phyloP scores from a whole-genome alignment of 2,797 vertebrate genomes.

The Catamblyrhynchus diadema region DNA sequence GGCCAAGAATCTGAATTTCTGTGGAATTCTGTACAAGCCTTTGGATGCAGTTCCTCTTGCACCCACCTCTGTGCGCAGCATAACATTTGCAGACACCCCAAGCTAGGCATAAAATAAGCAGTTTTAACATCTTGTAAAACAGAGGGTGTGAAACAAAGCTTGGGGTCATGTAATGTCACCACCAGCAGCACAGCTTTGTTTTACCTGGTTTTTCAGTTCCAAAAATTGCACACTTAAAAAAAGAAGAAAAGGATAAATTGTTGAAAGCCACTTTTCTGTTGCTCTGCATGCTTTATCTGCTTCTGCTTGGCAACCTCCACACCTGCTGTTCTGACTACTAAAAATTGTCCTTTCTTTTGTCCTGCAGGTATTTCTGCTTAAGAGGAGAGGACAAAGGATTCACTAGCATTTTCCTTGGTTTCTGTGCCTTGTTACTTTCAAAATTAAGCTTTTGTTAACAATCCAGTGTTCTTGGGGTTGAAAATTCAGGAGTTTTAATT shows the following conservation, averaged over 20 bases:
- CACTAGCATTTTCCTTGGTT: neutral
- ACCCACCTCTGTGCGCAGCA: neutral
- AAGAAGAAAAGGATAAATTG: neutral
- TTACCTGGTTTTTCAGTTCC: neutral
- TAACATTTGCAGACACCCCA: neutral
- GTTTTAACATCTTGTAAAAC: neutral
- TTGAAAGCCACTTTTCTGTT: neutral
- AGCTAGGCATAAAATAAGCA: neutral
- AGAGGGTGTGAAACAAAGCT: neutral
- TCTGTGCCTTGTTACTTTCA: neutral
- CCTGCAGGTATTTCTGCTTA: neutral
- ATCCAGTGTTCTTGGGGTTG: neutral
- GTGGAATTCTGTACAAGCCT: neutral
- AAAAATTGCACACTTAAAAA: neutral
- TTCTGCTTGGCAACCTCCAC: neutral
- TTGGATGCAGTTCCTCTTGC: neutral
- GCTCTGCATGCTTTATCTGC: neutral
- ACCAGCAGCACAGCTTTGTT: neutral
- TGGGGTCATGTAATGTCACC: neutral
- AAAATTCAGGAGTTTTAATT: neutral
- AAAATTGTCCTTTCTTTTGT: neutral
- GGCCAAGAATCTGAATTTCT: neutral
- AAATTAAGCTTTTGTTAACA: neutral
- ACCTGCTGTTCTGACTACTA: slow-evolving; percentile 16
- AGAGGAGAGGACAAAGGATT: neutral